phyloP scores from a whole-genome alignment of 1,140 invertebrate genomes.

The Drosophila sulfurigaster region DNA sequence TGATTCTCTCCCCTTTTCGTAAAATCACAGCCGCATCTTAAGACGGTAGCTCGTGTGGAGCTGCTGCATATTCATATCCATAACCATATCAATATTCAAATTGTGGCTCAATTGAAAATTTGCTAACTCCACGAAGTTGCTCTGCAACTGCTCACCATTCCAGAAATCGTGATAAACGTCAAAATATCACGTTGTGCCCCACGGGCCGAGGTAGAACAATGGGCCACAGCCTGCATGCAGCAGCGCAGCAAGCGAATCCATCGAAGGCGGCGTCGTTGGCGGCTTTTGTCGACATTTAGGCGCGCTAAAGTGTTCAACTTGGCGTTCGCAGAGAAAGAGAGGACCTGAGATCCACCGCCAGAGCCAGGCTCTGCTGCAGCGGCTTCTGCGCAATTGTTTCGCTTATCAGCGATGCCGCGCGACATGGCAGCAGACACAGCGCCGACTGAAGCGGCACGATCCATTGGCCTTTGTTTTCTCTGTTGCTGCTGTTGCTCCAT shows the following conservation, averaged over 20 bases:
- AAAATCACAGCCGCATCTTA: conserved; percentile 59
- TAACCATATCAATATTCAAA: conserved; percentile 78
- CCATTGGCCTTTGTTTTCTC: conserved; percentile 67
- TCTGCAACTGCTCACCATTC: conserved; percentile 27
- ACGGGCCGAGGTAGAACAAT: conserved; percentile 66
- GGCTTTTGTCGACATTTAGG: conserved; percentile 72
- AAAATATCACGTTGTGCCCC: conserved; percentile 76
- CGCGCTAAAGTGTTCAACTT: conserved; percentile 80
- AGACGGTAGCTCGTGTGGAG: conserved; percentile 57
- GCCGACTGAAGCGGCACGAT: conserved; percentile 64
- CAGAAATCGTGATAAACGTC: conserved; percentile 82
- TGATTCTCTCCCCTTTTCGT: not conserved
- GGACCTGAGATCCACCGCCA: not conserved
- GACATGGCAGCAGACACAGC: conserved; percentile 75
- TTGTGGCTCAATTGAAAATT: conserved; percentile 83
- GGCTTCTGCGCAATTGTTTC: conserved; percentile 75
- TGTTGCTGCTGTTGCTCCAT: conserved; percentile 37
- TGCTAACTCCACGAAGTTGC: conserved; percentile 61
- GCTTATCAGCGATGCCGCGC: conserved; percentile 76
- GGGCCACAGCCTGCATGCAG: conserved; percentile 35
- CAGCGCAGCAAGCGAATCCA: too few relatives aligned
- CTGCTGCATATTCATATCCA: conserved; percentile 20
- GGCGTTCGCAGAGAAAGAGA: conserved; percentile 51
- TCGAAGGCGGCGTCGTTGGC: conserved; percentile 71
- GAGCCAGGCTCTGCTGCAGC: conserved; percentile 14